Evolutionary conservation across 2,113 vertebrate genomes (phyloP), one percentile per base, ranked within the genome.

Genomic region (Chunga burmeisteri): DNA sequence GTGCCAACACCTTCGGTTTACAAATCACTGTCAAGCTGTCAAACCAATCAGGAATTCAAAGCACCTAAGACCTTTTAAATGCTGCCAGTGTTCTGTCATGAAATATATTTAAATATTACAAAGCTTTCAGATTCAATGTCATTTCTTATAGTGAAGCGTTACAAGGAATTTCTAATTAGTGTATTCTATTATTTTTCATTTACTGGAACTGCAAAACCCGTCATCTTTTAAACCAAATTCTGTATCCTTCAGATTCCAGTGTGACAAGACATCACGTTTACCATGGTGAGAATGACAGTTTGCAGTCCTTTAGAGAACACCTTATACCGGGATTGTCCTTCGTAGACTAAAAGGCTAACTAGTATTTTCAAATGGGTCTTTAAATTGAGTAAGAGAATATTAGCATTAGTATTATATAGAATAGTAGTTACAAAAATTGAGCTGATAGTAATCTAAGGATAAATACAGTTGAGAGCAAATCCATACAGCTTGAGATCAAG

Each of bases 1-100:
- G 70, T 56, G 74, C 85, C 91, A 94, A 46, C 94, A 92, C 85
- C 68, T 77, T 36, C 2, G 1, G n/a, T 89, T 93, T 93, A 83
- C 93, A 97, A 92, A 92, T 94, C 81, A 61, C 73, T 95, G 92
- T 73, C 80, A 93, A 73, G 65, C 81, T 95, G 87, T 96, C 97
- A 96, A 86, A 87, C 19, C 86, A 80, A 89, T 94, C 97, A 95
- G 82, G 58, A 42, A 92, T 55, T 92, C 83, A 88, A 72, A 66
- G 78, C 59, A 80, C 87, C 74, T 53, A 68, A 89, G 92, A 90
- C 88, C 94, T 97, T 81, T 89, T 55, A 86, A 93, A 87, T 30
- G 52, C 80, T 90, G 85, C 83, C 88, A 97, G 88, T 68, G 53
- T 62, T 93, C 94, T 93, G 91, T 61, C 94, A 90, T 29, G 83